Percentiles rank a stretch among this genome's conserved stretches.
Conservation (phyloP, 2,113 vertebrate species). For the Cariama cristata region DNA sequence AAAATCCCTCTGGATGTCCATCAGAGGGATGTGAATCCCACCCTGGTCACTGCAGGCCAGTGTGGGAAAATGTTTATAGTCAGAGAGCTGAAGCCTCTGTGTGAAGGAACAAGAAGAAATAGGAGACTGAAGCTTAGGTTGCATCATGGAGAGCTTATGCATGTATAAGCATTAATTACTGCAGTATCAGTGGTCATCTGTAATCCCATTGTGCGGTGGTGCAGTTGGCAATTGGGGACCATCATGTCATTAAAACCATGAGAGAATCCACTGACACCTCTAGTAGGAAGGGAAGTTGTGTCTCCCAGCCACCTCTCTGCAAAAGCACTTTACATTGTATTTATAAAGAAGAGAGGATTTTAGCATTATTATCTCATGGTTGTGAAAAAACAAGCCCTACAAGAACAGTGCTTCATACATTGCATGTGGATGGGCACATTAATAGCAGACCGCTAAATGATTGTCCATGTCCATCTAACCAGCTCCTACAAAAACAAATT, state of each 20-base stretch:
- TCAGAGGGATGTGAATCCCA: not conserved
- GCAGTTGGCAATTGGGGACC: not conserved
- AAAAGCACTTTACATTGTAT: not conserved
- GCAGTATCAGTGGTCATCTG: not conserved
- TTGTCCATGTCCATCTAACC: not conserved
- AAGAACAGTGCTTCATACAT: not conserved
- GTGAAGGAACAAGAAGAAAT: not conserved
- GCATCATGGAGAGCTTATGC: not conserved
- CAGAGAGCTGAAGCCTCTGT: not conserved
- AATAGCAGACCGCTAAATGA: not conserved
- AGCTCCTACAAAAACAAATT: not conserved
- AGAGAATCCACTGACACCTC: not conserved
- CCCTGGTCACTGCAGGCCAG: not conserved
- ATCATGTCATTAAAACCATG: not conserved
- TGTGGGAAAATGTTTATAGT: not conserved
- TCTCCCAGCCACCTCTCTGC: not conserved
- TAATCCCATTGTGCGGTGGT: not conserved
- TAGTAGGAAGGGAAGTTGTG: not conserved
- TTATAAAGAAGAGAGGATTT: not conserved
- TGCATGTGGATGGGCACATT: not conserved
- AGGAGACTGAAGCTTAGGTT: not conserved
- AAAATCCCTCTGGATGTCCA: not conserved
- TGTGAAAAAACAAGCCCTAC: not conserved
- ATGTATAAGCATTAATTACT: constrained; percentile 13
- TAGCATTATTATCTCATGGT: fast-evolving